Evolutionary conservation across 2,888 invertebrate species (phyloP).

Genomic region (Homarus gammarus): DNA sequence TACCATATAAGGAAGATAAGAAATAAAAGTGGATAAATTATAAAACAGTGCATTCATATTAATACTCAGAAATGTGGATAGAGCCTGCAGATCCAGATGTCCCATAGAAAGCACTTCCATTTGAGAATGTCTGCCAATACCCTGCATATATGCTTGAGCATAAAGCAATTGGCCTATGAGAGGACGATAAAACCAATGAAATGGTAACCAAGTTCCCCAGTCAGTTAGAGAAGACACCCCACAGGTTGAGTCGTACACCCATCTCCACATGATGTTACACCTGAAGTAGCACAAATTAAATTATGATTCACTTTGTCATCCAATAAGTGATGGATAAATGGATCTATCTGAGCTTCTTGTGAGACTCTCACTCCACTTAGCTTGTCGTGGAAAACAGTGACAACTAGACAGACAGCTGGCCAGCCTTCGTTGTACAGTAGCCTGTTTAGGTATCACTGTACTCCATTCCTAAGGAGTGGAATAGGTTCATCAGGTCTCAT

Average conservation of each 20-base stretch:
- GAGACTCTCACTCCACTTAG: no score
- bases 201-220: constrained; percentile 61
- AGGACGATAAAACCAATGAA: constrained; percentile 62
- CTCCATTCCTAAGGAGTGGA: no score
- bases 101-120: constrained; percentile 41
- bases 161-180: constrained; percentile 36
- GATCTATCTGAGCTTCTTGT: no score
- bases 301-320: not conserved
- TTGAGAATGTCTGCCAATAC: constrained; percentile 51
- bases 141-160: constrained; percentile 57
- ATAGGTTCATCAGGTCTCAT: no score
- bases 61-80: constrained; percentile 49
- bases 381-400: no score
- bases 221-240: constrained; percentile 45
- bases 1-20: no score
- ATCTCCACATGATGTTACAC: constrained; percentile 66
- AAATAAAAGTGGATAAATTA: not conserved
- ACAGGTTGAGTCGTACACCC: constrained; percentile 33
- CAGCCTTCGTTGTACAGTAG: no score
- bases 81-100: constrained; percentile 33
- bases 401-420: no score
- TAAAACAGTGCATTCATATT: not conserved
- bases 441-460: no score
- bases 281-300: constrained; percentile 13
- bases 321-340: no score